Conservation (phyloP, 1,140 invertebrate species). For the Drosophila gunungcola region DNA sequence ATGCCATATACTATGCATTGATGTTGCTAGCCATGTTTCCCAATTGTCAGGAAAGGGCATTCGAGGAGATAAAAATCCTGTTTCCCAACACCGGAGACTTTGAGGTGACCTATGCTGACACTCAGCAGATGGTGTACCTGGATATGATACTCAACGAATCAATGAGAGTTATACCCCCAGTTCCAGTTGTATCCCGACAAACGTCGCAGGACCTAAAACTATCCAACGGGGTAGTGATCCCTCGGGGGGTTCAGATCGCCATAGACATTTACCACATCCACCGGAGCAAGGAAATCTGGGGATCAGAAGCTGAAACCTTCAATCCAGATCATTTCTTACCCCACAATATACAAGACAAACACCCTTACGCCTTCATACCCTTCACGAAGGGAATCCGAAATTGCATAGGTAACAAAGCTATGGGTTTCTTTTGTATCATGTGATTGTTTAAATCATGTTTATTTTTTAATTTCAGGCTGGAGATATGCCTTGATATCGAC, state of each 20-base stretch:
- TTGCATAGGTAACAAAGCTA: slow-evolving; percentile 69
- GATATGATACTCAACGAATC: slow-evolving; percentile 88
- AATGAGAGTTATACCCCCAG: slow-evolving; percentile 85
- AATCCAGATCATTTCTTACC: slow-evolving; percentile 80
- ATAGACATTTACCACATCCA: slow-evolving; percentile 70
- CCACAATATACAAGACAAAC: slow-evolving; percentile 55
- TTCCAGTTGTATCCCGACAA: slow-evolving; percentile 72
- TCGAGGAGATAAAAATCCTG: slow-evolving; percentile 87
- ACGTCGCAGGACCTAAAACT: slow-evolving; percentile 59
- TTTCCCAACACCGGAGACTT: slow-evolving; percentile 85
- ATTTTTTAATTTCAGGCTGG: slow-evolving; percentile 58
- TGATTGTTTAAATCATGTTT: neutral
- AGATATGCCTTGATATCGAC: slow-evolving; percentile 73
- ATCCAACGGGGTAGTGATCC: slow-evolving; percentile 59
- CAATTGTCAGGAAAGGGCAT: slow-evolving; percentile 86
- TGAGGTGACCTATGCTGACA: slow-evolving; percentile 86
- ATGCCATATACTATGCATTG: slow-evolving; percentile 63
- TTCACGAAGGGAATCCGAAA: slow-evolving; percentile 76
- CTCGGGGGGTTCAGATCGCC: slow-evolving; percentile 55
- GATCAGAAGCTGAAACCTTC: slow-evolving; percentile 66
- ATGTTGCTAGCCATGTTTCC: slow-evolving; percentile 80
- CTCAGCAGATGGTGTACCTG: slow-evolving; percentile 88
- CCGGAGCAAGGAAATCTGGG: slow-evolving; percentile 69
- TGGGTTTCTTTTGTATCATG: fast-evolving
- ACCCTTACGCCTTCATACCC: slow-evolving; percentile 75